These are phyloP conservation scores for Enteromius fasciolatus DNA, from an alignment of 2,797 vertebrate genomes.

Conservation along the genomic window DNA sequence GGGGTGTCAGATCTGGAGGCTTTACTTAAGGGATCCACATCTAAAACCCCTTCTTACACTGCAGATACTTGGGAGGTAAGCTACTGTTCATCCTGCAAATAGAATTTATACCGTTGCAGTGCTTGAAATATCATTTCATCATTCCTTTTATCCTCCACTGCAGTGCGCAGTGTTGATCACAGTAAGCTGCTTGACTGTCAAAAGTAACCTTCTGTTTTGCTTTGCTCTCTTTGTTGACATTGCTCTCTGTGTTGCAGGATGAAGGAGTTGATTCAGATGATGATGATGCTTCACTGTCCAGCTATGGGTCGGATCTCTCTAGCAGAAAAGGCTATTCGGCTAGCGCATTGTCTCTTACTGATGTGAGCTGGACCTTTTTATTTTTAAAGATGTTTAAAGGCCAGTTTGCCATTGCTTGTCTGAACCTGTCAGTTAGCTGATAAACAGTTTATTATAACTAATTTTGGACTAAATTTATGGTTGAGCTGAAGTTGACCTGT, in stretches of 20 bases:
- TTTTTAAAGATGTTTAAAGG: neutral
- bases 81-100: neutral
- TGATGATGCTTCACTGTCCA: slow-evolving; percentile 60
- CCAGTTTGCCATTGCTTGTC: neutral
- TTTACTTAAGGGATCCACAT: slow-evolving; percentile 13
- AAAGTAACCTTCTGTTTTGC: neutral
- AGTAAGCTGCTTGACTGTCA: slow-evolving; percentile 5
- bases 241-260: slow-evolving; percentile 46
- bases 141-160: slow-evolving; percentile 14
- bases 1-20: slow-evolving; percentile 7
- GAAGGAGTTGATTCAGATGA: slow-evolving; percentile 57
- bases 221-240: neutral
- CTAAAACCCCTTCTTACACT: slow-evolving; percentile 10
- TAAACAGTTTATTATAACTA: slow-evolving; percentile 2
- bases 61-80: slow-evolving; percentile 55
- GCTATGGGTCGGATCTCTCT: slow-evolving; percentile 58
- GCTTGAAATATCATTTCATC: neutral
- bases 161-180: neutral
- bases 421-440: neutral
- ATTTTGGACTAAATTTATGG: neutral
- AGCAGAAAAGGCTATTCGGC: slow-evolving; percentile 48
- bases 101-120: neutral
- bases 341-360: slow-evolving; percentile 49
- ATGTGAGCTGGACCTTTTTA: slow-evolving; percentile 46
- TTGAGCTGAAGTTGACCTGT: neutral